phyloP scores from a whole-genome alignment of 2,888 invertebrate genomes.

The Hirtodrosophila confusa region DNA sequence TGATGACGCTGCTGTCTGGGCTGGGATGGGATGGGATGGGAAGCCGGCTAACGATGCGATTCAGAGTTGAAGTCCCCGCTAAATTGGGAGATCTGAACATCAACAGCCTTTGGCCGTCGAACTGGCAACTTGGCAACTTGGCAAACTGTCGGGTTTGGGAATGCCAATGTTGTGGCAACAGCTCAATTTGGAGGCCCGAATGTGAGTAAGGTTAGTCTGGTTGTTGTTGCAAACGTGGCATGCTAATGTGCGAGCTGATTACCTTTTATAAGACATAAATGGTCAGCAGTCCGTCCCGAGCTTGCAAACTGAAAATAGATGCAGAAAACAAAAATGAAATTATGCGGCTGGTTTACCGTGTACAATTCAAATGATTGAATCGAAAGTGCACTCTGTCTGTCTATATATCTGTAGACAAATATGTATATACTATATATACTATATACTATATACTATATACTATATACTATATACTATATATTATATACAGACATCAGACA shows the following conservation, averaged over 20 bases:
- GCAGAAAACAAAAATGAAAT: slow-evolving; percentile 1
- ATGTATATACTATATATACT: slow-evolving; percentile 1
- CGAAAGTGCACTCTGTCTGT: slow-evolving; percentile 40
- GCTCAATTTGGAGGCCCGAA: slow-evolving; percentile 47
- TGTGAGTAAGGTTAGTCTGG: background rate
- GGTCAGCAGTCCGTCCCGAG: slow-evolving; percentile 40
- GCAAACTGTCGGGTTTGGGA: slow-evolving; percentile 8
- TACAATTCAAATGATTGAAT: slow-evolving; percentile 26
- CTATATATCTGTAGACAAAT: background rate
- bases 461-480: background rate
- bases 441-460: slow-evolving; percentile 2
- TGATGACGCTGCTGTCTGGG: slow-evolving; percentile 27
- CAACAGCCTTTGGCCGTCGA: background rate
- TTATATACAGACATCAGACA: slow-evolving; percentile 6
- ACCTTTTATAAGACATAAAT: slow-evolving; percentile 75
- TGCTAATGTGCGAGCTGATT: slow-evolving; percentile 62
- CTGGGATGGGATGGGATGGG: background rate
- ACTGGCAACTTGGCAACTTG: slow-evolving; percentile 23
- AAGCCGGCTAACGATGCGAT: slow-evolving; percentile 44
- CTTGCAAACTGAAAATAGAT: slow-evolving; percentile 11
- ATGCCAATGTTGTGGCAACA: slow-evolving; percentile 40
- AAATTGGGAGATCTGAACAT: slow-evolving; percentile 48
- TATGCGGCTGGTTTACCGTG: no score
- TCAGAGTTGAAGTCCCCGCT: slow-evolving; percentile 20
- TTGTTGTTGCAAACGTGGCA: slow-evolving; percentile 32